phyloP scores from a whole-genome alignment of 2,113 vertebrate species.

The Hucho hucho region DNA sequence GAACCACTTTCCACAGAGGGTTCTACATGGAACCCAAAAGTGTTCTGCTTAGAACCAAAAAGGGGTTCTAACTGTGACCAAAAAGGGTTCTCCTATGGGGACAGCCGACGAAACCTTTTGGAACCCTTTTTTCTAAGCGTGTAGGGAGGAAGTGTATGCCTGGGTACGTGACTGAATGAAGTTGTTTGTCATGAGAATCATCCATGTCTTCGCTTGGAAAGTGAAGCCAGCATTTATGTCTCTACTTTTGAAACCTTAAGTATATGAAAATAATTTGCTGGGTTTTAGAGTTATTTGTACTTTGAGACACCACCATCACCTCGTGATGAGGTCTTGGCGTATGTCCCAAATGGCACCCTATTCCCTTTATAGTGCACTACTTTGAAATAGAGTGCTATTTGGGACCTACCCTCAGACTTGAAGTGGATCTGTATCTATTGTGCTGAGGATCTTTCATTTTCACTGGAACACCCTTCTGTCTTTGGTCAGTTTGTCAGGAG shows the following conservation, averaged over 20 bases:
- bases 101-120: too few species aligned
- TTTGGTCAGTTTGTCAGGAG: slow-evolving; percentile 89
- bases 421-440: not conserved
- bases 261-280: not conserved
- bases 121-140: not conserved
- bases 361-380: too few species aligned
- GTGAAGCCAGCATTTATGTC: not conserved
- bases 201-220: slow-evolving; percentile 12
- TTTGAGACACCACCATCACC: not conserved
- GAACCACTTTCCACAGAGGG: too few species aligned
- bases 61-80: too few species aligned
- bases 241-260: not conserved
- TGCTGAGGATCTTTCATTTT: not conserved
- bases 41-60: too few species aligned
- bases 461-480: not conserved
- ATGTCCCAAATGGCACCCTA: not conserved
- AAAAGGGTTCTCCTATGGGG: too few species aligned
- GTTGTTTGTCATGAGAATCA: not conserved
- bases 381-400: too few species aligned
- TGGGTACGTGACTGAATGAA: slow-evolving; percentile 1
- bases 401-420: too few species aligned
- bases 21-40: too few species aligned
- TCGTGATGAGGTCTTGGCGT: not conserved
- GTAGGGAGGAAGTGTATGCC: not conserved
- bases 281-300: not conserved